Evolutionary conservation across 2,797 vertebrate genomes (phyloP), one percentile per base, ranked within the genome.

Genomic region (Halcyon leucocephala): DNA sequence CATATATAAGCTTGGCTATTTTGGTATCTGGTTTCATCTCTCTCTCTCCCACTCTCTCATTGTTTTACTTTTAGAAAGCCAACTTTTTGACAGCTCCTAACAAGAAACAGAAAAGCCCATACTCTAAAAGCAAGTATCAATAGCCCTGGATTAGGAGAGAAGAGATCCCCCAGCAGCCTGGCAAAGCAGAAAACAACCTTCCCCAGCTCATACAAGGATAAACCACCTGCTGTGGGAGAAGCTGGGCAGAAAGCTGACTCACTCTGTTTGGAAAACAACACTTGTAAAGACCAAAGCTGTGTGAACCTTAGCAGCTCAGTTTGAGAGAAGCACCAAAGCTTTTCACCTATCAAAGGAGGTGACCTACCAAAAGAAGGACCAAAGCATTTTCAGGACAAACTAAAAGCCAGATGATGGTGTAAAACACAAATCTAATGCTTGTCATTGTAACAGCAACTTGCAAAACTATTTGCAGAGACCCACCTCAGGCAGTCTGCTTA

Each of bases 11-110:
- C 44, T 29, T 37, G 19, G 35, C 28, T 84, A 3, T 70, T 77
- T 79, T 55, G n/a, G n/a, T 79, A 66, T 37, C 33, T 72, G 37
- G 4, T 60, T 87, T 83, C 35, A 76, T 80, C 67, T 85, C 7
- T 42, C 24, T 54, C 39, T 81, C 26, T 55, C 41, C 65, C 21
- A 58, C 21, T 54, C 19, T 58, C 4, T 9, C 13, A 24, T 25
- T 58, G n/a, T 58, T 93, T 91, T 67, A 10, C 67, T 94, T 97
- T 92, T 62, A 98, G 97, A 91, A 91, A 96, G 44, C 60, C 2
- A 2, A 87, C 54, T 66, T 96, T 77, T 64, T 87, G 84, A 93
- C 55, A 42, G 14, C 81, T 92, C 67, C 66, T 74, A 82, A 84
- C 3, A 35, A 76, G 51, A 31, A 82, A 61, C 33, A 82, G 74